A percentile compares a stretch with the other conserved stretches of the same genome.
phyloP scores from a whole-genome alignment of 2,888 invertebrate genomes.

The Cerastis leucographa region DNA sequence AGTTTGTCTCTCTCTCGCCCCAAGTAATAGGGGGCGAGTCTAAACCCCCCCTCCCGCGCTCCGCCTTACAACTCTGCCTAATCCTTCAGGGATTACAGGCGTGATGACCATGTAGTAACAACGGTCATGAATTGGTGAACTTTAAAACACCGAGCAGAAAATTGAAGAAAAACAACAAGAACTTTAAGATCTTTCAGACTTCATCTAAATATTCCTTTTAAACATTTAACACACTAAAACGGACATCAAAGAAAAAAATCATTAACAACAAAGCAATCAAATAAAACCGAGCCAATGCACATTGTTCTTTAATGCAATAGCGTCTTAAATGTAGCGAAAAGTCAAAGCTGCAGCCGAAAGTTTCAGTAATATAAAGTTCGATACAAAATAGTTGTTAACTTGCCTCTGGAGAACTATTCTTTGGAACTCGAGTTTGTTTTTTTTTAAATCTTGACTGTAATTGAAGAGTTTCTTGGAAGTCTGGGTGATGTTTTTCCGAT shows the following conservation, averaged over 20 bases:
- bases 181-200: too few species aligned
- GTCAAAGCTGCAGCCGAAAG: neutral
- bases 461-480: neutral
- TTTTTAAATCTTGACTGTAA: neutral
- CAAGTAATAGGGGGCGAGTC: too few species aligned
- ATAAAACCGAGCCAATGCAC: neutral
- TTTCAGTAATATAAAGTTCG: conserved; percentile 45
- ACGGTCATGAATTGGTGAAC: too few species aligned
- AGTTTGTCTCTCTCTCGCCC: too few species aligned
- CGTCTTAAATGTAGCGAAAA: conserved; percentile 12
- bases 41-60: too few species aligned
- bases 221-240: neutral
- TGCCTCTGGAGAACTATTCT: neutral
- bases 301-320: neutral
- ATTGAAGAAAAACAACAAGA: too few species aligned
- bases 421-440: neutral
- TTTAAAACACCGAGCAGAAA: too few species aligned
- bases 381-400: conserved; percentile 5
- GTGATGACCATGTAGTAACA: too few species aligned
- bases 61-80: too few species aligned
- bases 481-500: neutral
- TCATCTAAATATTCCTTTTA: neutral
- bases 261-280: neutral
- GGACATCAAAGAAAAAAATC: neutral
- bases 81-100: too few species aligned